Base-by-base conservation (phyloP, 2,888 invertebrate genomes). In the Latheticus oryzae region DNA sequence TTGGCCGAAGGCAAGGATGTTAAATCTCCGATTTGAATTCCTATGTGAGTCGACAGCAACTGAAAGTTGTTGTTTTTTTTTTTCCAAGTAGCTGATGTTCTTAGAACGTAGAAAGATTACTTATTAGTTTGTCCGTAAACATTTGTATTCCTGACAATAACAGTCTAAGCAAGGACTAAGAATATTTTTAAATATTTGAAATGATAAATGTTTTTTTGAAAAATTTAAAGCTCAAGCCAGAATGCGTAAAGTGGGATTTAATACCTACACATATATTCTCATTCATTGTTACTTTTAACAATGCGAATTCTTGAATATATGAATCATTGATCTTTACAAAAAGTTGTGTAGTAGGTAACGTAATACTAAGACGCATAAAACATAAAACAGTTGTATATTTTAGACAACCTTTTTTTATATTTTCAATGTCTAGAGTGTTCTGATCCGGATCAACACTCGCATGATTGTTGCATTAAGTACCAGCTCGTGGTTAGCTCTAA, bases 1-100 rank as follows among this genome's bases (percentile, higher is more conserved):
- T 50, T 56, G 35, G 60, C 56, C 60, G 57, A 45, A 60, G 60
- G 60, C 60, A 60, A 60, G 60, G 60, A 60, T 60, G 60, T 60
- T 56, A 33, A 56, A 52, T 38, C 40, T 47, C 43, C 53, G 53
- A 58, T 47, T 58, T 58, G 48, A 48, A 54, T 58, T 54, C 58
- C 42, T 35, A 15, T 33, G 47, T 37, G 50, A 43, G 45, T 56
- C 50, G 37, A 50, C 50, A 15, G 50, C 37, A 33, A 51, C 51
- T 51, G 51, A 51, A 51, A 51, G 51, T 51, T 51, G 51, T 51
- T n/a, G n/a, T n/a, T n/a, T n/a, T 51, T 51, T 51, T 38, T 51
- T 30, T 28, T 21, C 5, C 23, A n/a, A 16, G 32, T 45, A 37
- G 37, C 26, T 11, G 35, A 24, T 24, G 47, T 33, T 47, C 47